These are phyloP conservation scores for Glomeris maerens DNA, from an alignment of 1,140 invertebrate genomes.

Conservation along the genomic window DNA sequence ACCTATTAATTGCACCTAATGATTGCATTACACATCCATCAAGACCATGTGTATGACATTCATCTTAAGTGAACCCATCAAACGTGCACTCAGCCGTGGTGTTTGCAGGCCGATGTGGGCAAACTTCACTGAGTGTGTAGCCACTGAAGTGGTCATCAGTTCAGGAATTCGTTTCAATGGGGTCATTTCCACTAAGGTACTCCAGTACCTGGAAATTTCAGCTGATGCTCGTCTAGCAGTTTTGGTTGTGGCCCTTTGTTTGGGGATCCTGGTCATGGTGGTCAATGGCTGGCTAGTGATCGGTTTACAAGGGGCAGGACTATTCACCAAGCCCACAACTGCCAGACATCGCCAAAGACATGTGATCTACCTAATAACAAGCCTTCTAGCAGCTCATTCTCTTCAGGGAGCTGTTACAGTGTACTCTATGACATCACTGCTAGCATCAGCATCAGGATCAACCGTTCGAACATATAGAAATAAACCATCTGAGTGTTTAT, in stretches of 20 bases:
- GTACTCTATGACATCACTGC: conserved; percentile 1
- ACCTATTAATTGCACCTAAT: no score
- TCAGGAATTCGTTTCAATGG: neutral
- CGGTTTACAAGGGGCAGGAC: neutral
- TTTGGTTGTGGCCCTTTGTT: neutral
- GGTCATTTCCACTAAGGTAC: neutral
- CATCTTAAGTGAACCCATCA: neutral
- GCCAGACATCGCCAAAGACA: neutral
- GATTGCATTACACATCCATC: no score
- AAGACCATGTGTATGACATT: conserved; percentile 4
- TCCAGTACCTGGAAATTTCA: neutral
- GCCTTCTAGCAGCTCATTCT: neutral
- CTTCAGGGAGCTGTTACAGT: neutral
- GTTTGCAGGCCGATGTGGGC: neutral
- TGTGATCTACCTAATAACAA: neutral
- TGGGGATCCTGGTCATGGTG: neutral
- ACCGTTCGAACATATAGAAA: neutral
- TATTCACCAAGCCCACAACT: no score
- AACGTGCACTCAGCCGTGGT: neutral
- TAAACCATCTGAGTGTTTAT: neutral
- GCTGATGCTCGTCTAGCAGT: neutral
- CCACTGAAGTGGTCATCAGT: neutral
- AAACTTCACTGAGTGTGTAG: conserved; percentile 2
- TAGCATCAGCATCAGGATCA: neutral
- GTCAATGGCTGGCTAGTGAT: conserved; percentile 1